phyloP scores from a whole-genome alignment of 2,113 vertebrate genomes.

The Cephalopholis sonnerati region DNA sequence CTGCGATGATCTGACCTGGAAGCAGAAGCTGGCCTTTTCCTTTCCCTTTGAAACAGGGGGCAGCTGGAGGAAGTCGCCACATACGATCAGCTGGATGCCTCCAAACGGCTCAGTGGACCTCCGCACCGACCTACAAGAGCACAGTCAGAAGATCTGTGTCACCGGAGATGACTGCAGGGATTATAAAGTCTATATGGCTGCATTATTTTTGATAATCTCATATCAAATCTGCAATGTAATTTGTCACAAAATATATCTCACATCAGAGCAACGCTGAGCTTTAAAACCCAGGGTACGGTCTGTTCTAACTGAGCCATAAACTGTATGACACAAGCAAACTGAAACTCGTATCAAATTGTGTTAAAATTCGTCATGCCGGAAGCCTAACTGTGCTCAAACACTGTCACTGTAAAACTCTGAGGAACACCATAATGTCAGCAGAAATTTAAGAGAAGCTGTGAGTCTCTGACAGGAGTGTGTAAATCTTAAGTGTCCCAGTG shows the following conservation, averaged over 20 bases:
- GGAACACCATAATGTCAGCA: neutral
- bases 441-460: neutral
- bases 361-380: neutral
- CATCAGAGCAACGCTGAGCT: neutral
- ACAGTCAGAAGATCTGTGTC: neutral
- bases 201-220: neutral
- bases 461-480: neutral
- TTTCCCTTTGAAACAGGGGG: conserved; percentile 91
- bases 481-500: neutral
- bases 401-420: neutral
- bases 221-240: neutral
- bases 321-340: neutral
- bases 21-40: conserved; percentile 91
- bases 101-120: conserved; percentile 93
- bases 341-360: neutral
- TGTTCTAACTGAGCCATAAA: neutral
- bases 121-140: conserved; percentile 85
- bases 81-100: conserved; percentile 96
- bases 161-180: neutral
- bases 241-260: neutral
- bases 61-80: conserved; percentile 97
- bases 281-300: neutral
- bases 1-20: conserved; percentile 87
- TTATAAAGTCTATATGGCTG: neutral
- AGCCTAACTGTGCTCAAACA: neutral